A percentile compares a stretch with the other conserved stretches of the same genome.
Evolutionary conservation across 2,888 invertebrate genomes (phyloP).

Genomic region (Torymus tubicola): DNA sequence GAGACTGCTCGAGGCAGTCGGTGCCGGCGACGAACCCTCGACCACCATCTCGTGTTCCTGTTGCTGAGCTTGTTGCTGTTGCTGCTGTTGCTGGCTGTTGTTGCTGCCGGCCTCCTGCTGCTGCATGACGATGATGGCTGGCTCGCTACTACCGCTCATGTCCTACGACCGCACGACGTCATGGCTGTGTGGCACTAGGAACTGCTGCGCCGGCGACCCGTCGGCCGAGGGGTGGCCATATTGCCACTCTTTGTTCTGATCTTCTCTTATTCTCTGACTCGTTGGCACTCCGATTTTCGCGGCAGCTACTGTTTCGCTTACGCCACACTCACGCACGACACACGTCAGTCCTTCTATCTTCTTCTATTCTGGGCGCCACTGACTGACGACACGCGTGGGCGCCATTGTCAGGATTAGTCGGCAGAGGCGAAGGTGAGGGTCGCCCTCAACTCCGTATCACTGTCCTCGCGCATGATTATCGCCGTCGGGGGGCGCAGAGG

Average conservation of each 20-base stretch:
- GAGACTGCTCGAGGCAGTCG: slow-evolving; percentile 71
- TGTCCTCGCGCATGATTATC: not conserved
- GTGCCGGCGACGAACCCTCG: slow-evolving; percentile 59
- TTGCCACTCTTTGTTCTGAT: not conserved
- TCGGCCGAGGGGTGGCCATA: slow-evolving; percentile 23
- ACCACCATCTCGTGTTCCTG: slow-evolving; percentile 43
- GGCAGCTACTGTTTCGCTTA: no score
- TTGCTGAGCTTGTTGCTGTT: slow-evolving; percentile 37
- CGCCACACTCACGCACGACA: no score
- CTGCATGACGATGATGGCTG: slow-evolving; percentile 38
- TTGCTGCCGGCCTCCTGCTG: slow-evolving; percentile 46
- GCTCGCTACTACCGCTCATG: not conserved
- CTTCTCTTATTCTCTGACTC: no score
- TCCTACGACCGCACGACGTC: not conserved
- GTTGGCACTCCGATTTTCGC: no score
- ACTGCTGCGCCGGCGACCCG: slow-evolving; percentile 58
- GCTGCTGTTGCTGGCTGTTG: slow-evolving; percentile 10
- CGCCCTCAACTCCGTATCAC: slow-evolving; percentile 1
- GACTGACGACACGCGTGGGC: no score
- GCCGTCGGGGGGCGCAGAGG: not conserved
- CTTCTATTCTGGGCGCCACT: no score
- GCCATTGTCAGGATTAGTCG: no score
- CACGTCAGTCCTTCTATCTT: no score
- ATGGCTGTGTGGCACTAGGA: slow-evolving; percentile 11
- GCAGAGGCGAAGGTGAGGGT: no score